Conservation (phyloP, 2,113 vertebrate genomes). For the Ginglymostoma cirratum region DNA sequence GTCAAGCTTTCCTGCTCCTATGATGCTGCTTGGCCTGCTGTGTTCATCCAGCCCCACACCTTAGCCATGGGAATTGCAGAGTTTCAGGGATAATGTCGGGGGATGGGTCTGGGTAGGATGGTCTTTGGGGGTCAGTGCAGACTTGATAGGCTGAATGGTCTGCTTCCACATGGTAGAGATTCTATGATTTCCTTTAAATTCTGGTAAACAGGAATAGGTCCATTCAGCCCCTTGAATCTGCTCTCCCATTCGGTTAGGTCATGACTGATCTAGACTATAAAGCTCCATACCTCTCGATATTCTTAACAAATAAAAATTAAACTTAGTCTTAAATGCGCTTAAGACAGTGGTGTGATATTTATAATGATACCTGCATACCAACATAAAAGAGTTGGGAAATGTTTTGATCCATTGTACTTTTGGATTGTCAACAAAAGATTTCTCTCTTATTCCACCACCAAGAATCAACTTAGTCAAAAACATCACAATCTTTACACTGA, state of each 20-base stretch:
- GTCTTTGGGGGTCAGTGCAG: too few relatives aligned
- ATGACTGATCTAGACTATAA: not conserved
- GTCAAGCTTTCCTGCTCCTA: too few relatives aligned
- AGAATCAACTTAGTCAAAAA: not conserved
- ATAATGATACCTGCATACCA: not conserved
- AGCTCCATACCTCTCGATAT: not conserved
- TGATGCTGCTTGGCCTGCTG: too few relatives aligned
- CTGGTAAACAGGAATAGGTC: not conserved
- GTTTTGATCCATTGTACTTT: slow-evolving; percentile 25
- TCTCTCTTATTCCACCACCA: not conserved
- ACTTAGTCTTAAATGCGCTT: not conserved
- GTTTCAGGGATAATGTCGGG: too few relatives aligned
- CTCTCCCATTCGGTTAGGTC: too few relatives aligned
- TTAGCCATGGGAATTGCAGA: too few relatives aligned
- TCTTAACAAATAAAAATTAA: not conserved
- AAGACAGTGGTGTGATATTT: not conserved
- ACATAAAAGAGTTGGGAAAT: not conserved
- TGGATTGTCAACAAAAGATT: not conserved
- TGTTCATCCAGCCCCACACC: too few relatives aligned
- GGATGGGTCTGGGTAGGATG: too few relatives aligned
- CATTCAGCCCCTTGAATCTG: not conserved
- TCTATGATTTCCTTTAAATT: not conserved
- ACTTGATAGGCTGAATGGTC: too few relatives aligned
- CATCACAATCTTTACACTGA: not conserved
- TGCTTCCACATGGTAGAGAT: too few relatives aligned